phyloP scores from a whole-genome alignment of 2,888 invertebrate genomes.

The Drosophila lacicola region DNA sequence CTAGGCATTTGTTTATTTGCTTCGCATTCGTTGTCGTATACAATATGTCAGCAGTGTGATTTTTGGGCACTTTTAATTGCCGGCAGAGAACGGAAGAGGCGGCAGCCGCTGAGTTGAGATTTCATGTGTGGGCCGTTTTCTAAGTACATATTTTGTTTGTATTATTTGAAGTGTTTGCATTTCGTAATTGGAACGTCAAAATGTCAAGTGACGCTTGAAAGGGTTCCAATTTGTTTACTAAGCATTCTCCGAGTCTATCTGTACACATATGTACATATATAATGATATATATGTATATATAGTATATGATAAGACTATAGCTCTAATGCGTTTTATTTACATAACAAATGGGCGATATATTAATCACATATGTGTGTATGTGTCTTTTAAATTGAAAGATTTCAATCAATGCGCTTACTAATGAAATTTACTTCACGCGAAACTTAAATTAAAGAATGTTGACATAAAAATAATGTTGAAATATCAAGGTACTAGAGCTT shows the following conservation, averaged over 20 bases:
- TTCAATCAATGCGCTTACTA: too few relatives aligned
- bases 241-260: constrained; percentile 34
- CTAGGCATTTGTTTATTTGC: constrained; percentile 60
- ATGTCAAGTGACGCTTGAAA: constrained; percentile 67
- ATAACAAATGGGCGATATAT: not conserved
- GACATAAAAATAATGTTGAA: too few relatives aligned
- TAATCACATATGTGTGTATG: too few relatives aligned
- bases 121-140: constrained; percentile 58
- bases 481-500: too few relatives aligned
- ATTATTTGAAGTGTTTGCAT: constrained; percentile 73
- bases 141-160: constrained; percentile 64
- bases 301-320: not conserved
- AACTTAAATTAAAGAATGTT: too few relatives aligned
- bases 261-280: not conserved
- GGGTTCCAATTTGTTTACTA: constrained; percentile 50
- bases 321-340: not conserved
- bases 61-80: constrained; percentile 47
- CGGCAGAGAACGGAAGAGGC: constrained; percentile 43
- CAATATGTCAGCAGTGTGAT: constrained; percentile 49
- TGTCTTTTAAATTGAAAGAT: too few relatives aligned
- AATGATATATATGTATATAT: not conserved
- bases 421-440: too few relatives aligned
- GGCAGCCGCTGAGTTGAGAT: constrained; percentile 16
- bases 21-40: constrained; percentile 43
- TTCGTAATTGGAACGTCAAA: constrained; percentile 80